phyloP scores from a whole-genome alignment of 1,140 invertebrate genomes.

The Pomacea maculata region DNA sequence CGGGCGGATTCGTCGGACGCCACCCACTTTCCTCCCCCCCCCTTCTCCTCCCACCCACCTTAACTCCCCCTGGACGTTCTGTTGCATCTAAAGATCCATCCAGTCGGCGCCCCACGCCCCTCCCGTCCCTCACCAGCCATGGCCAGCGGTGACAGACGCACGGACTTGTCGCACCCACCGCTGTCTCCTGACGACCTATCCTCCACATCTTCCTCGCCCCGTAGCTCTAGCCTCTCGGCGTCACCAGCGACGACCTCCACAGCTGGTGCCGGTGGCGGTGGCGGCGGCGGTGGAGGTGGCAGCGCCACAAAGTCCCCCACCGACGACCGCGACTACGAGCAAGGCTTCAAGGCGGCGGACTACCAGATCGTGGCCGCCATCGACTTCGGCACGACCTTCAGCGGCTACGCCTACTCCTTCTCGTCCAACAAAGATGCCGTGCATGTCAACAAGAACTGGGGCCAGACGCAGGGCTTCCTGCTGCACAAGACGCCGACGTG shows the following conservation, averaged over 20 bases:
- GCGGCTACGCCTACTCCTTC: conserved; percentile 74
- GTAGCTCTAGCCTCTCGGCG: not conserved
- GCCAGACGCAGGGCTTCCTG: conserved; percentile 71
- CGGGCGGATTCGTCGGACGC: too few relatives aligned
- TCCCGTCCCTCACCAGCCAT: not conserved
- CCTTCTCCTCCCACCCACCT: not conserved
- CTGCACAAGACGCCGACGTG: conserved; percentile 74
- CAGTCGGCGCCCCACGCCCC: not conserved
- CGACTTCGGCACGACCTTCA: conserved; percentile 75
- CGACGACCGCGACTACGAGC: conserved; percentile 27
- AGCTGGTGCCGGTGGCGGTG: not conserved
- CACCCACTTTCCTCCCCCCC: not conserved
- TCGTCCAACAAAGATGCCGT: conserved; percentile 69
- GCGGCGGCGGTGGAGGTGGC: not conserved
- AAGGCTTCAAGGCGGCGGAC: conserved; percentile 25
- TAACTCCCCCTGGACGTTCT: not conserved
- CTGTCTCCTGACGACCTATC: not conserved
- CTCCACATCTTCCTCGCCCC: not conserved
- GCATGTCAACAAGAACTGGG: conserved; percentile 74
- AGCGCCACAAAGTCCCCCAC: not conserved
- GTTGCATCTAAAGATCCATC: not conserved
- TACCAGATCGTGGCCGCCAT: conserved; percentile 71
- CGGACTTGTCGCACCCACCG: not conserved
- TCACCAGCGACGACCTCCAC: conserved; percentile 3
- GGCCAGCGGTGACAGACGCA: not conserved